Conservation (phyloP, 2,113 vertebrate genomes). For the Tragelaphus imberbis region DNA sequence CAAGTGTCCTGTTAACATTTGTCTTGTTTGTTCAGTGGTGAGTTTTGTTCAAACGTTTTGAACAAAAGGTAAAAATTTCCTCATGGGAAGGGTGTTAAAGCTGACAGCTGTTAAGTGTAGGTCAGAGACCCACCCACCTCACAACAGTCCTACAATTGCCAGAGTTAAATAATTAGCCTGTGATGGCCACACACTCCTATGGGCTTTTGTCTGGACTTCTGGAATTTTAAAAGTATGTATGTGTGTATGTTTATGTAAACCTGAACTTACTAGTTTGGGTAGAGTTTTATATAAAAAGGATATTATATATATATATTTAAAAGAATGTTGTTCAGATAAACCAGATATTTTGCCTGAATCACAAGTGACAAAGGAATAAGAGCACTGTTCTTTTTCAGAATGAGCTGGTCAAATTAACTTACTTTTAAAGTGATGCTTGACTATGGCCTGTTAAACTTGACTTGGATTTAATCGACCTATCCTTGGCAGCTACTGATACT, state of each 20-base stretch:
- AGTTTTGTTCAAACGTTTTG: slow-evolving; percentile 50
- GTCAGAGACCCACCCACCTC: slow-evolving; percentile 4
- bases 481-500: neutral
- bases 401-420: neutral
- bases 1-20: slow-evolving; percentile 39
- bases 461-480: neutral
- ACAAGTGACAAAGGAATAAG: neutral
- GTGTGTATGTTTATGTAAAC: slow-evolving; percentile 41
- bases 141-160: neutral
- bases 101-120: neutral
- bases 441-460: neutral
- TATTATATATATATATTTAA: neutral
- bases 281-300: slow-evolving; percentile 34
- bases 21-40: slow-evolving; percentile 60
- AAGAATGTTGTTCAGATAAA: neutral
- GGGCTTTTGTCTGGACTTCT: slow-evolving; percentile 33
- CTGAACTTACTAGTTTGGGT: slow-evolving; percentile 43
- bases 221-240: neutral
- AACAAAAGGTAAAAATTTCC: slow-evolving; percentile 48
- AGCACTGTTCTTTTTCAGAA: neutral
- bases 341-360: slow-evolving; percentile 16
- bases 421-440: slow-evolving; percentile 16
- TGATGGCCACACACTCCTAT: neutral
- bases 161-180: neutral
- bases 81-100: slow-evolving; percentile 14